phyloP scores from a whole-genome alignment of 2,888 invertebrate species.

The Therioaphis trifolii region DNA sequence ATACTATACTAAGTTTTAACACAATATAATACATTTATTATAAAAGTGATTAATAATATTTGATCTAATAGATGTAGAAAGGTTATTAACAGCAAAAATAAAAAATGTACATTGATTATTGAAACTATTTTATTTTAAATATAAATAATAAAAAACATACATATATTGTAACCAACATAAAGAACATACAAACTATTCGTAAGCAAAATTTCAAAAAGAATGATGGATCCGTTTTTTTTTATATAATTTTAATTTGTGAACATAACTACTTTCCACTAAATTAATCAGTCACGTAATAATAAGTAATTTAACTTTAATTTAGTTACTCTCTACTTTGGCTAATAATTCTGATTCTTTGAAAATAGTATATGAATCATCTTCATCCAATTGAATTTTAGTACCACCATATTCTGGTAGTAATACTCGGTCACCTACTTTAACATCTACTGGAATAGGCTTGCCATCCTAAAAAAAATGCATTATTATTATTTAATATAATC shows the following conservation, averaged over 20 bases:
- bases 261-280: conserved; percentile 45
- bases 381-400: conserved; percentile 89
- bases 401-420: conserved; percentile 98
- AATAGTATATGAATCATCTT: conserved; percentile 90
- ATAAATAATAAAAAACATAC: conserved; percentile 54
- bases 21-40: too few species aligned
- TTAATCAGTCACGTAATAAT: conserved; percentile 55
- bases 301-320: conserved; percentile 19
- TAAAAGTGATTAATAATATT: too few species aligned
- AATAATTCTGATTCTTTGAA: conserved; percentile 96
- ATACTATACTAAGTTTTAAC: too few species aligned
- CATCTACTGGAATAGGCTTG: conserved; percentile 80
- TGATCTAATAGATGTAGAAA: too few species aligned
- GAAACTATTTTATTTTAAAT: conserved; percentile 51
- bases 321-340: conserved; percentile 80
- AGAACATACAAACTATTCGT: not conserved
- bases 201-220: conserved; percentile 33
- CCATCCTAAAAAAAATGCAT: conserved; percentile 76
- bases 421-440: conserved; percentile 93
- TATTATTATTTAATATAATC: too few species aligned
- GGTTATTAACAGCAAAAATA: not conserved
- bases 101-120: not conserved
- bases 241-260: not conserved
- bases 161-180: not conserved
- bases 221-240: conserved; percentile 14